phyloP scores from a whole-genome alignment of 2,797 vertebrate genomes.

The Loris lydekkerianus region DNA sequence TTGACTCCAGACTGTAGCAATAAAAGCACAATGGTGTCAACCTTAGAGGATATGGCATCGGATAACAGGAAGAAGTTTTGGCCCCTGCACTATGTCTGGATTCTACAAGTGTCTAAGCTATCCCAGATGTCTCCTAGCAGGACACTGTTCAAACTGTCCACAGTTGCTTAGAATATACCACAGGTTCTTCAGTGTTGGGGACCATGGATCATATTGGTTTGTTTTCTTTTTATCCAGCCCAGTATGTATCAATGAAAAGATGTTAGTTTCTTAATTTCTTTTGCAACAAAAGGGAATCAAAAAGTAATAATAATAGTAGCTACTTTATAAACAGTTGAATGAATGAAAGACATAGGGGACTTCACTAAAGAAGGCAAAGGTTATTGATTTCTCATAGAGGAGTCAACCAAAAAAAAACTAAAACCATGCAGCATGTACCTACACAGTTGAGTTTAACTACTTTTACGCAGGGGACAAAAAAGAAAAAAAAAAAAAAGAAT shows the following conservation, averaged over 20 bases:
- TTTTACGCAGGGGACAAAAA: not conserved
- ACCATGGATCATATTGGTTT: not conserved
- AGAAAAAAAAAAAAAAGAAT: no score
- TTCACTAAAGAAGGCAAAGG: not conserved
- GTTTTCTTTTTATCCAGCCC: not conserved
- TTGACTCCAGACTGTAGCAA: not conserved
- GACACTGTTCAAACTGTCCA: not conserved
- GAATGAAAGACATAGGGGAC: not conserved
- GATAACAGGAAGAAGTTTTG: not conserved
- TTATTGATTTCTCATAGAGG: not conserved
- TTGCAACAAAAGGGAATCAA: not conserved
- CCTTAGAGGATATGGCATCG: not conserved
- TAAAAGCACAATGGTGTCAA: not conserved
- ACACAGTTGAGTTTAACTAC: not conserved
- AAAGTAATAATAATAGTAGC: not conserved
- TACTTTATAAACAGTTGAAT: not conserved
- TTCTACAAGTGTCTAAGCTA: not conserved
- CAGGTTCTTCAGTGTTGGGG: not conserved
- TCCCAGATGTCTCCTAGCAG: not conserved
- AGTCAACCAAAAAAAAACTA: not conserved
- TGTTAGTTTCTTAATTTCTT: not conserved
- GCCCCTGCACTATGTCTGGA: not conserved
- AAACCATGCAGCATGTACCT: not conserved
- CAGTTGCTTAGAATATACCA: not conserved
- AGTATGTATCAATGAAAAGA: not conserved